A percentile compares a stretch with the other conserved stretches of the same genome.
Evolutionary conservation across 2,888 invertebrate species (phyloP).

Genomic region (Rhagonycha fulva): DNA sequence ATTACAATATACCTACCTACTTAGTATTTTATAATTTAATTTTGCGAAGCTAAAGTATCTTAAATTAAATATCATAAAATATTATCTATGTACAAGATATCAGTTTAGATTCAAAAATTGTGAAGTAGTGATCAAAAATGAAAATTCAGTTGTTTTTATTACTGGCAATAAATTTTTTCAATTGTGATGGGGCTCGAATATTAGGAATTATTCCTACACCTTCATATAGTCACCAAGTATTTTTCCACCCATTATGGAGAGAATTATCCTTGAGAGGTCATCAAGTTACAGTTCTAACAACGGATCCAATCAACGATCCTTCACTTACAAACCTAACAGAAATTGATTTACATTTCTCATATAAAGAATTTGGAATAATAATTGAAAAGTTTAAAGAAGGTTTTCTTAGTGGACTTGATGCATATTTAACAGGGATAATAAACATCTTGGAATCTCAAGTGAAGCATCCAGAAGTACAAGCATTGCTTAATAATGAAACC

Average conservation of each 20-base stretch:
- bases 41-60: too few species aligned
- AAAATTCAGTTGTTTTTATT: too few species aligned
- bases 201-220: neutral
- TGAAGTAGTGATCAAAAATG: too few species aligned
- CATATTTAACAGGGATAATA: neutral
- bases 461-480: conserved; percentile 40
- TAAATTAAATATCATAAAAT: too few species aligned
- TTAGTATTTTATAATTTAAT: too few species aligned
- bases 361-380: neutral
- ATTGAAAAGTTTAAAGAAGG: neutral
- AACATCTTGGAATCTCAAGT: conserved; percentile 8
- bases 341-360: too few species aligned
- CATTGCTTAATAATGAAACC: conserved; percentile 41
- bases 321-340: neutral
- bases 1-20: too few species aligned
- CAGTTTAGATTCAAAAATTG: too few species aligned
- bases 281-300: neutral
- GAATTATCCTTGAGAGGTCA: neutral
- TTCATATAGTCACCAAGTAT: neutral
- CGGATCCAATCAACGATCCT: neutral
- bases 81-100: too few species aligned
- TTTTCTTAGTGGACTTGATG: neutral
- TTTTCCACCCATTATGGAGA: too few species aligned
- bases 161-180: too few species aligned
- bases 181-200: neutral